Evolutionary conservation across 2,888 invertebrate genomes (phyloP).

Genomic region (Trichopria drosophilae): DNA sequence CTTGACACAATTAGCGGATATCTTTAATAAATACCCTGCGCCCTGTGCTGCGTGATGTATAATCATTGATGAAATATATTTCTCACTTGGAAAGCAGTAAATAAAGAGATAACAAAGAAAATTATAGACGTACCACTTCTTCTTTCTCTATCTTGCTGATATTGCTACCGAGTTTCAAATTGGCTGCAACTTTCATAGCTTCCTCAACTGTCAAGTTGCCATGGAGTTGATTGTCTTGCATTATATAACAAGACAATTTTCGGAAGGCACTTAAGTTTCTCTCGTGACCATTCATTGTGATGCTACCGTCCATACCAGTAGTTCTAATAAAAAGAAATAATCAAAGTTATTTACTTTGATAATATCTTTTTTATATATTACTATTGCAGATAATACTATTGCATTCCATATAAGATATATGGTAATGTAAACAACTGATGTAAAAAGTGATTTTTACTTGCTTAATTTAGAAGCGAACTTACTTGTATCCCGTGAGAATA

Average conservation of each 20-base stretch:
- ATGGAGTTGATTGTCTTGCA: slow-evolving; percentile 93
- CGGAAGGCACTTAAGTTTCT: slow-evolving; percentile 84
- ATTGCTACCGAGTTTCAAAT: slow-evolving; percentile 79
- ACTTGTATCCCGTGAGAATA: slow-evolving; percentile 95
- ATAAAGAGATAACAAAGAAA: too few species aligned
- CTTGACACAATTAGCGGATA: too few species aligned
- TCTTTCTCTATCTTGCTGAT: slow-evolving; percentile 73
- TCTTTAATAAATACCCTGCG: too few species aligned
- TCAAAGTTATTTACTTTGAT: neutral
- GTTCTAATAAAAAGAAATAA: slow-evolving; percentile 64
- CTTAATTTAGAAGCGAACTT: slow-evolving; percentile 56
- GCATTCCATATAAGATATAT: too few species aligned
- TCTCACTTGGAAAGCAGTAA: too few species aligned
- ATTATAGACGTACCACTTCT: slow-evolving; percentile 85
- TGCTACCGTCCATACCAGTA: slow-evolving; percentile 78
- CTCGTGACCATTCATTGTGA: slow-evolving; percentile 83
- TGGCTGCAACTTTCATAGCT: slow-evolving; percentile 91
- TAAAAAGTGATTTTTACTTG: neutral
- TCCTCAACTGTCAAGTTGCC: slow-evolving; percentile 91
- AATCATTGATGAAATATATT: too few species aligned
- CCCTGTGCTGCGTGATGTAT: too few species aligned
- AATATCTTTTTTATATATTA: neutral
- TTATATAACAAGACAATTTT: slow-evolving; percentile 93
- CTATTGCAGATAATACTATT: neutral
- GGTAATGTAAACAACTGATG: too few species aligned